Conservation (phyloP, 2,888 invertebrate species). For the Amphipyra tragopoginis region DNA sequence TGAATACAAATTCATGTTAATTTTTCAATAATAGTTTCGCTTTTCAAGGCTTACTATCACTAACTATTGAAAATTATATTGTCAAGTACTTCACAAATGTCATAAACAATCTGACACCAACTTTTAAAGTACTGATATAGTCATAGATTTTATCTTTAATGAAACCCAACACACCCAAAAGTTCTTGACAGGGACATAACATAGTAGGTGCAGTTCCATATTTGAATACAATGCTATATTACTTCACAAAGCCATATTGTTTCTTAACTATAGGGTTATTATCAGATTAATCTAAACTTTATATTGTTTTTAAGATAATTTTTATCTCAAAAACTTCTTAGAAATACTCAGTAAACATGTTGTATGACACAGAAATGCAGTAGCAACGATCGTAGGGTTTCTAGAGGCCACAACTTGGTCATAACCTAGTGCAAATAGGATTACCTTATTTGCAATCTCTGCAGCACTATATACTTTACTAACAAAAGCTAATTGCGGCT, state of each 20-base stretch:
- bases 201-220: slow-evolving; percentile 30
- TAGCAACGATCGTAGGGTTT: slow-evolving; percentile 67
- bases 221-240: slow-evolving; percentile 48
- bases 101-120: slow-evolving; percentile 4
- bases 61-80: no score
- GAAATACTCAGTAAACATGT: slow-evolving; percentile 1
- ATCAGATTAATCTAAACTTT: slow-evolving; percentile 12
- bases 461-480: slow-evolving; percentile 33
- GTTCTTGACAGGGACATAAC: slow-evolving; percentile 14
- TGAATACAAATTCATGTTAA: no score
- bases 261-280: slow-evolving; percentile 6
- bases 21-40: no score
- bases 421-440: slow-evolving; percentile 71
- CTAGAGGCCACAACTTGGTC: slow-evolving; percentile 59
- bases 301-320: slow-evolving; percentile 4
- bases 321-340: slow-evolving; percentile 14
- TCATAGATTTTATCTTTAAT: background rate
- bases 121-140: background rate
- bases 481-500: slow-evolving; percentile 55
- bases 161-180: slow-evolving; percentile 14
- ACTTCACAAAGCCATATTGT: slow-evolving; percentile 52
- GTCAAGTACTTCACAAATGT: background rate
- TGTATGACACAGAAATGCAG: slow-evolving; percentile 31
- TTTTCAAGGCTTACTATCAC: no score
- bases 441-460: slow-evolving; percentile 54